Base-by-base conservation (phyloP, 2,113 vertebrate species). In the Stercorarius parasiticus region DNA sequence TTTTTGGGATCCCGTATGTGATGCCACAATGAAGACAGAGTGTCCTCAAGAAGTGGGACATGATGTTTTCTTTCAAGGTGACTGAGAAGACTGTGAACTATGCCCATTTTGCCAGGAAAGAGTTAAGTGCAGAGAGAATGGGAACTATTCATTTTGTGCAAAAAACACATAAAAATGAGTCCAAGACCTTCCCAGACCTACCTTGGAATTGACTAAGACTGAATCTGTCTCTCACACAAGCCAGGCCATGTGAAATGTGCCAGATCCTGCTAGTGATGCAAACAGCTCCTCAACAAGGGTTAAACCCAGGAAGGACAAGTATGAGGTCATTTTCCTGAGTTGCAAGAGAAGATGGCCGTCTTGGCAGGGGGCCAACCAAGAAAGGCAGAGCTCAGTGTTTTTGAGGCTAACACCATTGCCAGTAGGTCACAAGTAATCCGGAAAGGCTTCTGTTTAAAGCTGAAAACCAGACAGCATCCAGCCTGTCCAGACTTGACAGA, bases 361-460 rank as follows among this genome's bases (percentile, higher is more conserved):
- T 1, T 69, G 69, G 53, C 21, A 81, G 16, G 4, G 5, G 16
- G 4, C 20, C 58, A 77, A 12, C 13, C 0, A 0, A 80, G 64
- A 90, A 81, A 81, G 38, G 69, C 27, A 90, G 82, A 87, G n/a
- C 29, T 77, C 9, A 2, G 14, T 40, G n/a, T 20, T 84, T 72
- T 45, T 73, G 25, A 86, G 52, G 11, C 15, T 15, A 49, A 59
- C 22, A 49, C 18, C 8, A 36, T 7, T 67, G 38, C 27, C 30
- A 40, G 58, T 15, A 40, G 11, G 30, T 53, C 59, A 86, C 22
- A 71, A 83, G 19, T 43, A 49, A 72, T 53, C 30, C 47, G 21
- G 56, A 76, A 77, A 72, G n/a, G 8, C 15, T 92, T 59, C 53
- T 77, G 21, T 17, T 67, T 29, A 72, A 80, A 80, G 32, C 47